These are phyloP conservation scores for Cyrtonyx montezumae DNA, from an alignment of 2,113 vertebrate species.

Conservation along the genomic window DNA sequence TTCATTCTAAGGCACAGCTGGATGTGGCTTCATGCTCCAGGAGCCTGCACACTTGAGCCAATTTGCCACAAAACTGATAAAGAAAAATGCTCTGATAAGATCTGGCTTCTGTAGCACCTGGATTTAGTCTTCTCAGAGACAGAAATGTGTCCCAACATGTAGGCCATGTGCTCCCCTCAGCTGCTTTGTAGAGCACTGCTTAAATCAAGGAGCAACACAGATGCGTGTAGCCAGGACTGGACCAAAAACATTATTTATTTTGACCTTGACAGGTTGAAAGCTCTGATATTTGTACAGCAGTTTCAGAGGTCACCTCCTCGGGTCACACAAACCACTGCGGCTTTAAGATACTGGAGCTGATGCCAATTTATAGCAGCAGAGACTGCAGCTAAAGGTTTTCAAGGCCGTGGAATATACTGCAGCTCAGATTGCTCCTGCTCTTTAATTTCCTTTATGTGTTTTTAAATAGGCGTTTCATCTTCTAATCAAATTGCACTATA, in stretches of 20 bases:
- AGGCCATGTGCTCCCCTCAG: neutral
- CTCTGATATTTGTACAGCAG: neutral
- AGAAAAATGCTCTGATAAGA: neutral
- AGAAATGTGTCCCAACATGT: neutral
- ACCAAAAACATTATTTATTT: neutral
- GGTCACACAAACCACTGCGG: neutral
- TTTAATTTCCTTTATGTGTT: neutral
- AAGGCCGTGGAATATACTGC: neutral
- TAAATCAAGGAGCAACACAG: fast-evolving
- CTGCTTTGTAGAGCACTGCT: fast-evolving
- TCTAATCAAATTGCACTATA: neutral
- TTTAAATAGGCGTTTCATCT: neutral
- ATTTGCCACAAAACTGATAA: neutral
- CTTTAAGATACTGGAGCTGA: neutral
- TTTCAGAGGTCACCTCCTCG: neutral
- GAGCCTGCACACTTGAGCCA: neutral
- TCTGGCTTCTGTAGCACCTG: neutral
- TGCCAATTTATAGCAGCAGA: neutral
- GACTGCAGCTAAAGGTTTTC: neutral
- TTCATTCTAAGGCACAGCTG: neutral
- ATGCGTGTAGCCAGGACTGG: neutral
- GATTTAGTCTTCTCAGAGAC: neutral
- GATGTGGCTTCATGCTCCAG: neutral
- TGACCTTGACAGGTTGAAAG: neutral
- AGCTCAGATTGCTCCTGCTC: neutral